phyloP scores from a whole-genome alignment of 1,140 invertebrate species.

The Nasonia giraulti region DNA sequence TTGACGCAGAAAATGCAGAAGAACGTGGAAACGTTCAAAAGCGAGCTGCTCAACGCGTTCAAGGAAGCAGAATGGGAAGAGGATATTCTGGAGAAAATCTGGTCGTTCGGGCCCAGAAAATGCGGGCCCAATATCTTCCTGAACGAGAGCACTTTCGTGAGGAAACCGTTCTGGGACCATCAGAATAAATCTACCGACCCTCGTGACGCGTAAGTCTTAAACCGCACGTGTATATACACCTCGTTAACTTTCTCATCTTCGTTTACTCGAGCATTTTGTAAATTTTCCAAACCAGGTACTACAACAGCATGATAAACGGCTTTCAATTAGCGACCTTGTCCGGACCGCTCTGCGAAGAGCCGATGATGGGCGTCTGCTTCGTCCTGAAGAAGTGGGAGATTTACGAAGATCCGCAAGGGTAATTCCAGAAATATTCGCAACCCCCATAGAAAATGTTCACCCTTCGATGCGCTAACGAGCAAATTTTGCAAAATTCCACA shows the following conservation, averaged over 20 bases:
- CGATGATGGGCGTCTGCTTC: slow-evolving; percentile 95
- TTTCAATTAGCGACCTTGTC: slow-evolving; percentile 93
- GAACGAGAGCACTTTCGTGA: slow-evolving; percentile 80
- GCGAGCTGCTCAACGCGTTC: slow-evolving; percentile 79
- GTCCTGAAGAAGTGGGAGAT: slow-evolving; percentile 88
- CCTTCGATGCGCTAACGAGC: not conserved
- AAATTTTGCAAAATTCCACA: not conserved
- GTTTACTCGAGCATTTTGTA: not conserved
- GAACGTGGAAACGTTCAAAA: slow-evolving; percentile 78
- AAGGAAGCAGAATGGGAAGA: slow-evolving; percentile 76
- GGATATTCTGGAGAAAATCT: slow-evolving; percentile 83
- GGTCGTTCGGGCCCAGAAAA: slow-evolving; percentile 92
- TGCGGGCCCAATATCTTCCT: slow-evolving; percentile 93
- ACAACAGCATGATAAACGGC: slow-evolving; percentile 91
- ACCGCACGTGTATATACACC: not conserved
- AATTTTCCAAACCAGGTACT: slow-evolving; percentile 72
- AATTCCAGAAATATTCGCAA: not conserved
- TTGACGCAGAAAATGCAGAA: slow-evolving; percentile 75
- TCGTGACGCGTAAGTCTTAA: slow-evolving; percentile 64
- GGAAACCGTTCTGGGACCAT: slow-evolving; percentile 66
- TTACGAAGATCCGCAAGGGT: slow-evolving; percentile 71
- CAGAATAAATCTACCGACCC: slow-evolving; percentile 62
- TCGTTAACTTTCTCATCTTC: not conserved
- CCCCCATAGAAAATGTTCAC: not conserved
- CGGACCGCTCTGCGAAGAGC: slow-evolving; percentile 96